Base-by-base conservation (phyloP, 2,888 invertebrate species). In the Drosophila neoperkinsi region DNA sequence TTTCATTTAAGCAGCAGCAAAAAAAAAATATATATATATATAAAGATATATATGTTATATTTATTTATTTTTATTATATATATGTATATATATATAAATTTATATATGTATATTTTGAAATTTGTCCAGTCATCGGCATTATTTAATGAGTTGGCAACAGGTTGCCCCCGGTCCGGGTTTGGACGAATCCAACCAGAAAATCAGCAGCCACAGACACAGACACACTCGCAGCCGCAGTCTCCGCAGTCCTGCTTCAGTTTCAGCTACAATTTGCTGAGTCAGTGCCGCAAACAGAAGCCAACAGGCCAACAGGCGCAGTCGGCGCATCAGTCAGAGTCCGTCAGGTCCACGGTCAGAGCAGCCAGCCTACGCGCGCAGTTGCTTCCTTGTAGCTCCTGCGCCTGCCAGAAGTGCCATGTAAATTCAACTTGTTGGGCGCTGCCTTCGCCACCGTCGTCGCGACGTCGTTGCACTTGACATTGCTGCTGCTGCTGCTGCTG, bases 101-200 rank as follows among this genome's bases (percentile, higher is more conserved):
- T 46, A 58, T 50, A 21, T 59, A 36, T 38, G 28, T 63, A 28
- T 68, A 65, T 68, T 68, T 59, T 81, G 73, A 87, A 91, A 91
- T 85, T 87, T 91, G 91, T 91, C 91, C 90, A 91, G 92, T 91
- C 91, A 91, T 91, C 88, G 91, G 90, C 91, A 91, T 85, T 90
- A 87, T 91, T 92, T 90, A 92, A 92, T 90, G 88, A 88, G 88
- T 89, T 89, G 90, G 88, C 81, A 88, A 85, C 85, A 88, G 86
- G 86, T 88, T 88, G 85, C 77, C 69, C 71, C 53, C 25, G 25
- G 34, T 25, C 77, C 56, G 58, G 71, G 38, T 53, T 31, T 56
- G 56, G 67, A 57, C 58, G 72, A 87, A 84, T 53, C 76, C 84
- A 88, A 71, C 76, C 89, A 87, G 82, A 85, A 85, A 86, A 86